phyloP scores from a whole-genome alignment of 2,113 vertebrate genomes.

The Gasterosteus nipponicus region DNA sequence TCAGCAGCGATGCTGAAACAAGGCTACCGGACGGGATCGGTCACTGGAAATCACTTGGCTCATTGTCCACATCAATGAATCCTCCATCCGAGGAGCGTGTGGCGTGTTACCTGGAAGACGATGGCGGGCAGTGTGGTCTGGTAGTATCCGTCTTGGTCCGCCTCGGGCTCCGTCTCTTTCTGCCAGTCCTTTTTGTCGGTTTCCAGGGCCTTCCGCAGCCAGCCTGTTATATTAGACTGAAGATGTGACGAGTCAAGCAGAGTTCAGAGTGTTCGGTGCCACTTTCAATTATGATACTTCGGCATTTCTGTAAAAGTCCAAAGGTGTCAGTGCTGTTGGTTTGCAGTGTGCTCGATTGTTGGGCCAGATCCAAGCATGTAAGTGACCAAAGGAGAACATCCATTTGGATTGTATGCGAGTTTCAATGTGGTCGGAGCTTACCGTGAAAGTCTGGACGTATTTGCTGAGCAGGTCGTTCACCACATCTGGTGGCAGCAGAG shows the following conservation, averaged over 20 bases:
- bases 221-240: constrained; percentile 97
- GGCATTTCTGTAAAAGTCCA: neutral
- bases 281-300: neutral
- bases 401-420: neutral
- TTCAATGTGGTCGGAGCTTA: constrained; percentile 71
- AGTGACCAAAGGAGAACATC: neutral
- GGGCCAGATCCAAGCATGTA: neutral
- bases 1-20: neutral
- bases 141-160: constrained; percentile 96
- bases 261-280: neutral
- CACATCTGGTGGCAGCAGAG: constrained; percentile 86
- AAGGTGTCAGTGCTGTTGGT: neutral
- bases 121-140: constrained; percentile 89
- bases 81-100: too few species aligned
- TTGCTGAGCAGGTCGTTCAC: constrained; percentile 90
- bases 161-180: constrained; percentile 94
- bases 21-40: neutral
- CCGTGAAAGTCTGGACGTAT: constrained; percentile 94
- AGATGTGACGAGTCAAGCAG: neutral
- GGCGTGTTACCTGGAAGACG: constrained; percentile 70
- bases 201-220: constrained; percentile 95
- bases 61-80: neutral
- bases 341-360: neutral
- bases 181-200: constrained; percentile 98
- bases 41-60: neutral